Base-by-base conservation (phyloP, 2,888 invertebrate species). In the Baronia brevicornis region DNA sequence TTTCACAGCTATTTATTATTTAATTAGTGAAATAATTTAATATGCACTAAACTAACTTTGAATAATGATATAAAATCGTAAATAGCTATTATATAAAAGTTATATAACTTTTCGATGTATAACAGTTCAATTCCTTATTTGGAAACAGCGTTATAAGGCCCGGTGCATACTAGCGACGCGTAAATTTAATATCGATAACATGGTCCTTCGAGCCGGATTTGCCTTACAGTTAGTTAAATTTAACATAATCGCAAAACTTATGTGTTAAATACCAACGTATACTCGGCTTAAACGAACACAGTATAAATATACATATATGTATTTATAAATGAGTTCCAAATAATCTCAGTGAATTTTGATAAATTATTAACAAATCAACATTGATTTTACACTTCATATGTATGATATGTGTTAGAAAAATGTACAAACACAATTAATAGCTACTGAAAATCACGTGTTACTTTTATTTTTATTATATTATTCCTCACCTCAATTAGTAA, bases 41-140 rank as follows among this genome's bases (percentile, higher is more conserved):
- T 33, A 22, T 29, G 9, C 21, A 24, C 22, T 19, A 19, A 15
- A 15, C 10, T 14, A 21, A 9, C 3, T 19, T 3, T 14, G 6
- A 18, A 19, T 34, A 15, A 34, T n/a, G 14, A 28, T 40, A 31
- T 22, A 32, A 22, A 31, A 36, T 26, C 5, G 25, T 29, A 28
- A 33, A 18, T 13, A 18, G 33, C 31, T 30, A 18, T 6, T 8
- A 25, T n/a, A n/a, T 18, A 29, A 24, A 23, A 20, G 22, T 30
- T 15, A 30, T 13, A 27, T 18, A 14, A 30, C 21, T 19, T 23
- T 39, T 39, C 39, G 39, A 36, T 39, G 39, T 39, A 39, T 36
- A 21, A 19, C 23, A 23, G 10, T 24, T 36, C 30, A 39, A 39
- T 33, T 36, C 39, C 39, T 33, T 27, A 12, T 26, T 26, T 5